These are phyloP conservation scores for Nothura maculosa DNA, from an alignment of 2,797 vertebrate species.

Conservation along the genomic window DNA sequence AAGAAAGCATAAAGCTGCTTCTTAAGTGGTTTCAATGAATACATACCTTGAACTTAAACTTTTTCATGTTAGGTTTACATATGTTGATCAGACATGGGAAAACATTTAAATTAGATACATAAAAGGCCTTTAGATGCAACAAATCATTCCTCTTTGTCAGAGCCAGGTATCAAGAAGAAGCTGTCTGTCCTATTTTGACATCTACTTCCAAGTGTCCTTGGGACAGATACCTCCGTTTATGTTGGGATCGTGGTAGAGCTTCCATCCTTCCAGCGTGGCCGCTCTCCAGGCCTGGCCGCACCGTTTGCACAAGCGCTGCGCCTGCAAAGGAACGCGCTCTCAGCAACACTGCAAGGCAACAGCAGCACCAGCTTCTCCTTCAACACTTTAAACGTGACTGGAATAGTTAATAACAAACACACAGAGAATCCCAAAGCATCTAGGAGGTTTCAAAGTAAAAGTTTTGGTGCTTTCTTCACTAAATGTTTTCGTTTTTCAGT, in stretches of 20 bases:
- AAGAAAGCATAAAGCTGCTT: not conserved
- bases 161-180: not conserved
- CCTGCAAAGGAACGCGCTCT: slow-evolving; percentile 79
- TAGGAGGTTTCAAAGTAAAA: not conserved
- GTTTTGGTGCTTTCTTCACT: not conserved
- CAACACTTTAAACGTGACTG: not conserved
- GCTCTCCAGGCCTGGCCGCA: slow-evolving; percentile 99
- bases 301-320: slow-evolving; percentile 94
- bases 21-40: not conserved
- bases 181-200: not conserved
- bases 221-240: slow-evolving; percentile 86
- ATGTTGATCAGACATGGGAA: not conserved
- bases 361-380: not conserved
- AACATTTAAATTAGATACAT: not conserved
- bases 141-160: not conserved
- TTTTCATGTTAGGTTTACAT: not conserved
- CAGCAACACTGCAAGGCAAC: not conserved
- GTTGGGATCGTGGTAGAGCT: slow-evolving; percentile 96
- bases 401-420: not conserved
- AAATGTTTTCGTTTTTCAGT: not conserved
- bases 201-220: not conserved
- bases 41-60: not conserved
- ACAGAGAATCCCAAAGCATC: not conserved
- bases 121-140: not conserved
- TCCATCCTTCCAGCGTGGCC: slow-evolving; percentile 98